Conservation (phyloP, 1,140 invertebrate genomes). For the Leptinotarsa defecta region DNA sequence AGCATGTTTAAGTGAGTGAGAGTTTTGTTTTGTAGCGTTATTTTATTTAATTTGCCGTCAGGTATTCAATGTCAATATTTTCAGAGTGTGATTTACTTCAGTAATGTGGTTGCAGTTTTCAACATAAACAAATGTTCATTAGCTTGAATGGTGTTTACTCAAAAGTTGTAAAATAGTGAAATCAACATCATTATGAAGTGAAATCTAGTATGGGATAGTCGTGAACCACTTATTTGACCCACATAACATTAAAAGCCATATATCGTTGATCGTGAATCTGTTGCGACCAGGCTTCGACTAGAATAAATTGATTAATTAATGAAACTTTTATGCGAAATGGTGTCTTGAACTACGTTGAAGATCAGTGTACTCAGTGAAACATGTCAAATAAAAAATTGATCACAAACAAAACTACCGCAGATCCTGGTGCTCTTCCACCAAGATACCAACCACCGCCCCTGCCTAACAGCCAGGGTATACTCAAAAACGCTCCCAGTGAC, state of each 20-base stretch:
- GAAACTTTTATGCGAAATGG: constrained; percentile 9
- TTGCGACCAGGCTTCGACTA: not conserved
- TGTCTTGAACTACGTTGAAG: constrained; percentile 11
- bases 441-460: constrained; percentile 70
- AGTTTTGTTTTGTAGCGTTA: too few species aligned
- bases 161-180: constrained; percentile 16
- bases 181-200: constrained; percentile 23
- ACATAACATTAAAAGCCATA: constrained; percentile 24
- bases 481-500: constrained; percentile 58
- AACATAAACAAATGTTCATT: not conserved
- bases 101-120: constrained; percentile 1
- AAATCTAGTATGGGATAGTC: constrained; percentile 11
- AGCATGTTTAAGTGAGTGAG: too few species aligned
- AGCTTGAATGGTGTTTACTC: not conserved
- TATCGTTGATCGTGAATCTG: not conserved
- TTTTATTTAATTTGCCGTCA: too few species aligned
- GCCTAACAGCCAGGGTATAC: constrained; percentile 58
- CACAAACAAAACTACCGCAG: constrained; percentile 12
- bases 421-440: constrained; percentile 58
- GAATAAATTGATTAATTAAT: not conserved
- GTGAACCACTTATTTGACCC: constrained; percentile 18
- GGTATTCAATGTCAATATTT: too few species aligned
- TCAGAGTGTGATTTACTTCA: not conserved
- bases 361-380: not conserved
- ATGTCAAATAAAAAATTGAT: constrained; percentile 28